phyloP scores from a whole-genome alignment of 2,888 invertebrate genomes.

The Acheta domesticus region DNA sequence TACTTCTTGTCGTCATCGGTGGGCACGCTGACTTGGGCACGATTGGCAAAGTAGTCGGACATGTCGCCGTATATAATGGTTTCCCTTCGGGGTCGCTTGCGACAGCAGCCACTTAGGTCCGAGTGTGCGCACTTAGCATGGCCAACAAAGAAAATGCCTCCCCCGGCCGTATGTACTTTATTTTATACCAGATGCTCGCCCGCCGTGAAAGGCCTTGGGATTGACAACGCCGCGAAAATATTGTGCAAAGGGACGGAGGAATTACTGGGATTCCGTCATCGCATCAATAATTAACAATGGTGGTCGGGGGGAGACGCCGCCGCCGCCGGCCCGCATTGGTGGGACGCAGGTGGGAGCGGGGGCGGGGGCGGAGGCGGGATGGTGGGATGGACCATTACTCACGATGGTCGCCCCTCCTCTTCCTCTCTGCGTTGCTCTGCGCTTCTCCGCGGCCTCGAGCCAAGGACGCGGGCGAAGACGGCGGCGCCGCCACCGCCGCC shows the following conservation, averaged over 20 bases:
- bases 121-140: background rate
- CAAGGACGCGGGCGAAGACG: background rate
- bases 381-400: background rate
- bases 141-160: background rate
- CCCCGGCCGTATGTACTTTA: background rate
- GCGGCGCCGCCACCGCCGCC: background rate
- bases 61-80: conserved; percentile 23
- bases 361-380: background rate
- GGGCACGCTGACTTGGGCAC: conserved; percentile 28
- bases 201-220: background rate
- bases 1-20: background rate
- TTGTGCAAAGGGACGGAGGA: too few species aligned
- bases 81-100: background rate
- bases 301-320: too few species aligned
- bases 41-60: conserved; percentile 31
- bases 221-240: too few species aligned
- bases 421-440: background rate
- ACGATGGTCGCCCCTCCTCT: background rate
- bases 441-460: background rate
- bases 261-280: too few species aligned
- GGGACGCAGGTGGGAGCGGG: background rate
- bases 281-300: too few species aligned
- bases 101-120: background rate
- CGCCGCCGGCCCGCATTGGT: too few species aligned
- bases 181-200: conserved; percentile 7